Evolutionary conservation across 2,797 vertebrate genomes (phyloP).

Genomic region (Liasis olivaceus): DNA sequence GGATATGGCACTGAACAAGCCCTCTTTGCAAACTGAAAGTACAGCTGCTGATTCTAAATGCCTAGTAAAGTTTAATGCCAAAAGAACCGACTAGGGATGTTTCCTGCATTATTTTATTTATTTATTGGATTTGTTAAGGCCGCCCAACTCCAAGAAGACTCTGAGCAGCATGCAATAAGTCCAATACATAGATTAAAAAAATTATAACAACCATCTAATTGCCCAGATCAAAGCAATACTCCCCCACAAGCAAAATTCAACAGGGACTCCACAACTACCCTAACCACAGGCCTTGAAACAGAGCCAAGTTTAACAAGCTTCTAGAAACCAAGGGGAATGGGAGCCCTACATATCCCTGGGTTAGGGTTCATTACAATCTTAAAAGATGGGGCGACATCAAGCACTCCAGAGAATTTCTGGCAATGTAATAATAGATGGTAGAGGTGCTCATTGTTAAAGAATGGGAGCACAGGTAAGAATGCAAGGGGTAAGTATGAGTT

Average conservation of each 20-base stretch:
- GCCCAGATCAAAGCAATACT: background rate
- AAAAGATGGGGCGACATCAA: background rate
- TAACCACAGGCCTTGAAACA: background rate
- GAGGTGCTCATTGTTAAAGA: background rate
- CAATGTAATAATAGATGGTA: background rate
- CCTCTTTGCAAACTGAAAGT: background rate
- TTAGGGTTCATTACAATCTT: background rate
- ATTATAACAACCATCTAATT: background rate
- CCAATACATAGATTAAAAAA: background rate
- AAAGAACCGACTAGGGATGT: background rate
- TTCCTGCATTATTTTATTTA: background rate
- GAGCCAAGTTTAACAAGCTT: background rate
- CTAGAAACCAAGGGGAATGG: background rate
- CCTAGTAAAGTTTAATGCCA: background rate
- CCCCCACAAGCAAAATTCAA: background rate
- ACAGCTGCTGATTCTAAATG: background rate
- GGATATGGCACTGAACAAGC: background rate
- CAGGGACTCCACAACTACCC: too few relatives aligned
- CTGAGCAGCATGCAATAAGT: background rate
- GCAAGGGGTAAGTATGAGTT: background rate
- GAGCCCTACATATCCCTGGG: background rate
- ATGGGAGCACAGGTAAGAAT: background rate
- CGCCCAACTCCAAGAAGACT: background rate
- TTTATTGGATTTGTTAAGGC: background rate
- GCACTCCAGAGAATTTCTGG: background rate